phyloP scores from a whole-genome alignment of 92 coral and sea anemone species.

The Isaurus tuberculatus region DNA sequence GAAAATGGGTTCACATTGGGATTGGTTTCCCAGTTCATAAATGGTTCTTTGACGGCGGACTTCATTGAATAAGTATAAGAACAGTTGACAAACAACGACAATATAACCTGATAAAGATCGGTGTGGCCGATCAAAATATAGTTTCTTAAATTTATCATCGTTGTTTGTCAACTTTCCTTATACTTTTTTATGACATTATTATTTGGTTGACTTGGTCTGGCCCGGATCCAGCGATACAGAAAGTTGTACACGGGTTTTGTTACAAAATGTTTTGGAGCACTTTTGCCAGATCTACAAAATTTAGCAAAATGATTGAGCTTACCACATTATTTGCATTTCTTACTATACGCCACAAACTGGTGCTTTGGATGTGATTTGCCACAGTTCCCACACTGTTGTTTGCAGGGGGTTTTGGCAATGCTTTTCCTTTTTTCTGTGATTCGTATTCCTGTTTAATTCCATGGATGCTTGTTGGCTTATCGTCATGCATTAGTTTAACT shows the following conservation, averaged over 20 bases:
- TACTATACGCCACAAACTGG: conserved; percentile 11
- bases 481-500: conserved; percentile 10
- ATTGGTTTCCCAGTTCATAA: not conserved
- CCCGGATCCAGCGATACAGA: too few species aligned
- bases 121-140: too few species aligned
- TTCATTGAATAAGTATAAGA: too few species aligned
- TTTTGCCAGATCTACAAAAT: conserved; percentile 16
- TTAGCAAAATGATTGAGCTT: conserved; percentile 40
- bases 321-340: conserved; percentile 26
- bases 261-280: conserved; percentile 8
- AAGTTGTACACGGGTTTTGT: too few species aligned
- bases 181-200: too few species aligned
- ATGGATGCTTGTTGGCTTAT: not conserved
- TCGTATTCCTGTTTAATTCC: conserved; percentile 10
- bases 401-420: not conserved
- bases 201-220: too few species aligned
- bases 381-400: conserved; percentile 21
- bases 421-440: conserved; percentile 1
- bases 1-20: conserved; percentile 47
- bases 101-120: too few species aligned
- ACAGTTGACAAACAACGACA: too few species aligned
- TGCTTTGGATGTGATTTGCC: conserved; percentile 20
- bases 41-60: not conserved
- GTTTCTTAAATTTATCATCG: too few species aligned
- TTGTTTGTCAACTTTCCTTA: too few species aligned